Base-by-base conservation (phyloP, 2,797 vertebrate species). In the Stomatorhinus walkeri region DNA sequence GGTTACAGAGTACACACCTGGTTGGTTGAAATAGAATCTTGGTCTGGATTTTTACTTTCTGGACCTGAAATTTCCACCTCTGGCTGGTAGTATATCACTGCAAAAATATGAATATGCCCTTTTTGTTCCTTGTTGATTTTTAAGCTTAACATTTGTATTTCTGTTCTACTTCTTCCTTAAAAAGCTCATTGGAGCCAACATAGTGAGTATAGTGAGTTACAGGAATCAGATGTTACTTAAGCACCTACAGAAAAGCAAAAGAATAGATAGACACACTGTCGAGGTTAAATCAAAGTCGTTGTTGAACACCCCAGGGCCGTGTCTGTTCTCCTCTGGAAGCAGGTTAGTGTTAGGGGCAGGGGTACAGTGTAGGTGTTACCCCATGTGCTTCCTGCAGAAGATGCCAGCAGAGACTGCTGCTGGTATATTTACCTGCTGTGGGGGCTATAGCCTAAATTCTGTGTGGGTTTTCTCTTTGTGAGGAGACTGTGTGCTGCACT, bases 191-290 rank as follows among this genome's bases (percentile, higher is more conserved):
- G 59, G 59, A 24, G 43, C 56, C 56, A 81, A 88, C 56, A 6
- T 49, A 61, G 54, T 2, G 85, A 5, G 43, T 32, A 88, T 19
- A 22, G 36, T 9, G 43, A 51, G 59, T 49, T 85, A 85, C 83
- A 64, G 56, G 52, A 89, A 89, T 85, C 43, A 51, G 88, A 46
- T 81, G 51, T 43, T 89, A 81, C 48, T 88, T 89, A 85, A 85
- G 59, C n/a, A 8, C 59, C 28, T 16, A 12, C 12, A 68, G 10
- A 68, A 24, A 36, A 79, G 32, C 72, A 40, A 79, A 79, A 79
- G 6, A 79, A 79, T 40, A n/a, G 6, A 79, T 40, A n/a, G 6
- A 3, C 36, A 79, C 36, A 43, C 72, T 79, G 72, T 43, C 72
- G 40, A 68, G 72, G 72, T 43, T 7, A 79, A 79, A 79, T 40